phyloP scores from a whole-genome alignment of 2,113 vertebrate genomes.

The Tyrannus savana region DNA sequence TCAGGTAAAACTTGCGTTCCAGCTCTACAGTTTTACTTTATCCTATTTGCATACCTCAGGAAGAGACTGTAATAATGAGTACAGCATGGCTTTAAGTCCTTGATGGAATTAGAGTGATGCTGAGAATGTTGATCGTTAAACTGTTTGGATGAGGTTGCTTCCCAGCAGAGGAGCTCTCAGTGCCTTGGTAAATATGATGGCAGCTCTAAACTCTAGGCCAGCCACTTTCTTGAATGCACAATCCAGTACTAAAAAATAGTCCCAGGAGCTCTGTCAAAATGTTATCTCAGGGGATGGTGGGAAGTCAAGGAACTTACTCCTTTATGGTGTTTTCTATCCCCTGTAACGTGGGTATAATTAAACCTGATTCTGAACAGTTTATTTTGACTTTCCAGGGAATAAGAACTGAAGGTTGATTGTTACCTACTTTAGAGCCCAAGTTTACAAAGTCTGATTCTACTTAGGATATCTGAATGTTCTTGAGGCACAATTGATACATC shows the following conservation, averaged over 20 bases:
- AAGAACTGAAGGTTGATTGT: not conserved
- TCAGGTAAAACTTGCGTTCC: conserved; percentile 79
- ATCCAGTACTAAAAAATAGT: not conserved
- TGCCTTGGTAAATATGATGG: not conserved
- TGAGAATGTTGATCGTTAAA: not conserved
- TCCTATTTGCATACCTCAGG: not conserved
- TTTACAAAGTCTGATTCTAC: not conserved
- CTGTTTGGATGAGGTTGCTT: not conserved
- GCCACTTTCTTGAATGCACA: not conserved
- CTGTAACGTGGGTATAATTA: not conserved
- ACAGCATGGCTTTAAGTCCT: not conserved
- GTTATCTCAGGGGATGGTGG: not conserved
- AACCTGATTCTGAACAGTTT: not conserved
- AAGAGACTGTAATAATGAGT: not conserved
- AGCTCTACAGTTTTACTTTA: not conserved
- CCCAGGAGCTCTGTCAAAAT: not conserved
- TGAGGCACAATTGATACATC: not conserved
- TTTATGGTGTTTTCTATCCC: not conserved
- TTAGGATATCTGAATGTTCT: not conserved
- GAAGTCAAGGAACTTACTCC: not conserved
- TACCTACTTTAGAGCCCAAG: not conserved
- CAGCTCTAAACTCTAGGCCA: not conserved
- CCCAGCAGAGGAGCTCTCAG: not conserved
- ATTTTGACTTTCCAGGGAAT: not conserved
- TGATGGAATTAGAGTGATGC: not conserved